These are phyloP conservation scores for Autographa pulchrina DNA, from an alignment of 2,888 invertebrate species.

Conservation along the genomic window DNA sequence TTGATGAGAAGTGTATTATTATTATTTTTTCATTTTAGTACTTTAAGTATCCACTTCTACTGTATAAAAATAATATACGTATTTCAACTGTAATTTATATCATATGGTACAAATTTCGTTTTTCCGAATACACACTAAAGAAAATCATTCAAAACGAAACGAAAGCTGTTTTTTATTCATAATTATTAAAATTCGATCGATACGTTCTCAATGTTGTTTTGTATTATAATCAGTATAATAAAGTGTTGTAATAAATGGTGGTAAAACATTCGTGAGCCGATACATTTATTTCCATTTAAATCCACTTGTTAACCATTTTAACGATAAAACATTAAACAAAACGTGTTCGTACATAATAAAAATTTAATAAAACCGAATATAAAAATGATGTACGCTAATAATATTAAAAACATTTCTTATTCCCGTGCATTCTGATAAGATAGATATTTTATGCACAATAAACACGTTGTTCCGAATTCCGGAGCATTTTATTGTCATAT, in stretches of 20 bases:
- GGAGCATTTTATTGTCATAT: constrained; percentile 80
- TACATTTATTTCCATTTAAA: constrained; percentile 42
- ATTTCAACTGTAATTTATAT: too few species aligned
- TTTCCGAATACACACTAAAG: too few species aligned
- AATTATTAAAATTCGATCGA: neutral
- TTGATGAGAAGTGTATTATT: too few species aligned
- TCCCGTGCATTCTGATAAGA: constrained; percentile 70
- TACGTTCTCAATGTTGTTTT: constrained; percentile 12
- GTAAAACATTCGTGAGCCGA: constrained; percentile 38
- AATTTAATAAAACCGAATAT: constrained; percentile 57
- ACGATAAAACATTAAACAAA: constrained; percentile 48
- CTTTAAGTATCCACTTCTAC: too few species aligned
- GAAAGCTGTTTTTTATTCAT: neutral
- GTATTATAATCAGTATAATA: constrained; percentile 45
- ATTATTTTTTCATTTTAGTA: too few species aligned
- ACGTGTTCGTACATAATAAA: constrained; percentile 61
- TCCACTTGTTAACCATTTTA: constrained; percentile 47
- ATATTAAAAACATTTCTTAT: constrained; percentile 71
- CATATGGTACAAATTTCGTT: too few species aligned
- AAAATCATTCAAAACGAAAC: neutral
- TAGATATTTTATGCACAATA: constrained; percentile 78
- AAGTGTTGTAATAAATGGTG: constrained; percentile 45
- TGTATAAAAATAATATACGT: too few species aligned
- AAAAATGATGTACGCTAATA: constrained; percentile 73
- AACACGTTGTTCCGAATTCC: constrained; percentile 83